Conservation (phyloP, 2,113 vertebrate genomes). For the Myotis lucifugus region DNA sequence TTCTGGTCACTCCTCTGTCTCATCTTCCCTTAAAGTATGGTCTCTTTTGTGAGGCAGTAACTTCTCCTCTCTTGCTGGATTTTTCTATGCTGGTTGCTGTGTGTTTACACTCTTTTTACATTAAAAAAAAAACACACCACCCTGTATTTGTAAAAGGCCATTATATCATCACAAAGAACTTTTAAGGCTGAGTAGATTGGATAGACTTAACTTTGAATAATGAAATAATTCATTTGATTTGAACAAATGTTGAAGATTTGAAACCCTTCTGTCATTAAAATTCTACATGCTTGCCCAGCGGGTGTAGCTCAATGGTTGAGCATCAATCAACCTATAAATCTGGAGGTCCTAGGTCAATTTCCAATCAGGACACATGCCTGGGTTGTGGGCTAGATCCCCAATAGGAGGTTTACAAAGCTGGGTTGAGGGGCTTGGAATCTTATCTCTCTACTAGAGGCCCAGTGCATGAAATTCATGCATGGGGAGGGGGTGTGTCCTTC, state of each 20-base stretch:
- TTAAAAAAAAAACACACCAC: neutral
- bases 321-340: too few relatives aligned
- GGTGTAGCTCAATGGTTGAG: too few relatives aligned
- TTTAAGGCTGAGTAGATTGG: neutral
- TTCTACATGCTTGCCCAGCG: neutral
- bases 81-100: neutral
- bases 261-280: neutral
- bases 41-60: neutral
- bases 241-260: neutral
- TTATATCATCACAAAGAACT: constrained; percentile 14
- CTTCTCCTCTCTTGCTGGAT: neutral
- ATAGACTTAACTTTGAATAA: neutral
- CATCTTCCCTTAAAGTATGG: neutral
- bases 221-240: neutral
- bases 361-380: too few relatives aligned
- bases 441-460: neutral
- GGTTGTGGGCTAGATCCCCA: too few relatives aligned
- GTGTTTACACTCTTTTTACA: neutral
- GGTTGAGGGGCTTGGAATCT: neutral
- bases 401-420: neutral
- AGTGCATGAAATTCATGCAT: too few relatives aligned
- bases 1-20: neutral
- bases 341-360: too few relatives aligned
- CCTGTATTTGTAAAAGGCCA: neutral
- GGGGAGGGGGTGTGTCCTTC: too few relatives aligned